phyloP scores from a whole-genome alignment of 2,113 vertebrate species.

The Sinocyclocheilus anophthalmus region DNA sequence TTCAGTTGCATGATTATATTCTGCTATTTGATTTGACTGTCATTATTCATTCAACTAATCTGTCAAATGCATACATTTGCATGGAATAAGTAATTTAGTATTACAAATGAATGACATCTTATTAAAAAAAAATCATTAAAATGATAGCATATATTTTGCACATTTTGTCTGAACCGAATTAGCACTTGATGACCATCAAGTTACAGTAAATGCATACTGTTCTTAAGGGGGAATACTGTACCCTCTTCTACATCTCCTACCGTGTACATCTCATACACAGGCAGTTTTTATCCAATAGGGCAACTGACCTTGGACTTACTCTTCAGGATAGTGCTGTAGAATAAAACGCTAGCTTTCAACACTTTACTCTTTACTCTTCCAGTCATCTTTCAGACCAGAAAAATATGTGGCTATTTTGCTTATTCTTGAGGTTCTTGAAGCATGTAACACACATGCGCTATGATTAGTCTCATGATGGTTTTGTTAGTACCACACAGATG shows the following conservation, averaged over 20 bases:
- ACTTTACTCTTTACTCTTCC: neutral
- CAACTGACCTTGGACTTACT: neutral
- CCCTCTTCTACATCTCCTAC: neutral
- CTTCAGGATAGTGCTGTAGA: neutral
- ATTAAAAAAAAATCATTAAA: neutral
- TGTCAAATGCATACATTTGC: neutral
- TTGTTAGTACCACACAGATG: conserved; percentile 71
- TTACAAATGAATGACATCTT: neutral
- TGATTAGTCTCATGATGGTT: neutral
- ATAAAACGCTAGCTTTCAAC: neutral
- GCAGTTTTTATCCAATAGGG: neutral
- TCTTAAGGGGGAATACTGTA: neutral
- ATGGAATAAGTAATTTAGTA: neutral
- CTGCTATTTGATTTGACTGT: neutral
- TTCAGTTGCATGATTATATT: neutral
- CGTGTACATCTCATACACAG: neutral
- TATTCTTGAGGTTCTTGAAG: neutral
- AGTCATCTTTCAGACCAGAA: neutral
- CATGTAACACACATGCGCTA: neutral
- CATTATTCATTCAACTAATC: neutral
- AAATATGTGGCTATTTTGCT: neutral
- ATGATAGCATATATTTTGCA: neutral
- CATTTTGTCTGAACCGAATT: neutral
- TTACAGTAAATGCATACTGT: neutral
- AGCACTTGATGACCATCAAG: neutral